Base-by-base conservation (phyloP, 2,888 invertebrate species). In the Thecophora atra region DNA sequence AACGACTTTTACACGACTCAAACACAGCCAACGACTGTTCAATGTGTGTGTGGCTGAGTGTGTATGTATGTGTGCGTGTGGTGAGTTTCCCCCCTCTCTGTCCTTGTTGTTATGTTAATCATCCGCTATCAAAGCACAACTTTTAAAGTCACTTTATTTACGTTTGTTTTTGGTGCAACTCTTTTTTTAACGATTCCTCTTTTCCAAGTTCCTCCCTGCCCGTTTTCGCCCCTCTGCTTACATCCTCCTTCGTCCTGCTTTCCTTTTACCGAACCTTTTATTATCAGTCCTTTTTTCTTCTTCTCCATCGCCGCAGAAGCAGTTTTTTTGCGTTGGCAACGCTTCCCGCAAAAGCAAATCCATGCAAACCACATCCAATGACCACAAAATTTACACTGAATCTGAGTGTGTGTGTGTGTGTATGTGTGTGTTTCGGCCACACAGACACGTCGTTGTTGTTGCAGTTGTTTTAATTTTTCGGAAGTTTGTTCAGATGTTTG, bases 381-480 rank as follows among this genome's bases (percentile, higher is more conserved):
- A 75, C 78, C 78, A 76, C 78, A 78, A 76, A 78, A 78, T 78
- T 76, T 76, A 75, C 76, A 76, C 76, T 73, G 75, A 77, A 73
- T 76, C 73, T 74, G 65, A 72, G 63, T 62, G 17, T 62, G 44
- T 47, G 37, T 26, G 24, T 28, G 26, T 21, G 58, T 56, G 54
- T 54, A 44, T 68, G 24, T 54, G 72, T 52, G 70, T 52, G 73
- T 58, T 37, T 11, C 37, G 11, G 68, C 2, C 17, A 19, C 19
- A 19, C 30, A 30, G 26, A 13, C 62, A 30, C 17, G 24, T 26
- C n/a, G 5, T 4, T 30, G n/a, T 28, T 66, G 8, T 15, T 64
- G 42, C 51, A 64, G 19, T 30, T 69, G 51, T 58, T 64, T 44
- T 47, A 52, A 58, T 67, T 28, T 51, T 47, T 13, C 13, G 64